Conservation (phyloP, 2,113 vertebrate genomes). For the Labeo rohita region DNA sequence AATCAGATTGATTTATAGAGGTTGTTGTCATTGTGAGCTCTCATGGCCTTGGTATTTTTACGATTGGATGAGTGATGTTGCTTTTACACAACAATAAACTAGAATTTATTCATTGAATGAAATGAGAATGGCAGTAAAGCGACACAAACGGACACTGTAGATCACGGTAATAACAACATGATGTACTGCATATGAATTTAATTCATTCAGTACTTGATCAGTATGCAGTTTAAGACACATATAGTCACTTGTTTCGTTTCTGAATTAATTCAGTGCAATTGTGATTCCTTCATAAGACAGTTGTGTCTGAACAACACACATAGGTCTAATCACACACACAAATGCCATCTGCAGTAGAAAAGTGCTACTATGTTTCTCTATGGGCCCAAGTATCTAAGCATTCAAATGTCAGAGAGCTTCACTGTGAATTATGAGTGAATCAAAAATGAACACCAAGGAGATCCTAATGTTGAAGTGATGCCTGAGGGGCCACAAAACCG, state of each 20-base stretch:
- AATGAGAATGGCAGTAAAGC: too few relatives aligned
- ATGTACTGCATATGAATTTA: too few relatives aligned
- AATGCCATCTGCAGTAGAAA: slow-evolving; percentile 11
- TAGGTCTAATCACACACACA: neutral
- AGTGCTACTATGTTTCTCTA: slow-evolving; percentile 38
- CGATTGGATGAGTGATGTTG: neutral
- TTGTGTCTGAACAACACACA: too few relatives aligned
- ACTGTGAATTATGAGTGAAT: slow-evolving; percentile 55
- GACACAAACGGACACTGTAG: too few relatives aligned
- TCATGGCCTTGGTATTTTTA: neutral
- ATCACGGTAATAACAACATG: too few relatives aligned
- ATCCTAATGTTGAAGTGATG: slow-evolving; percentile 54
- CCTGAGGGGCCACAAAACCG: slow-evolving; percentile 27
- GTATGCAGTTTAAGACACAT: too few relatives aligned
- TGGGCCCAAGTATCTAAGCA: slow-evolving; percentile 52
- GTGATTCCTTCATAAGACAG: too few relatives aligned
- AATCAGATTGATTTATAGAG: neutral
- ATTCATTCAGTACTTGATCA: too few relatives aligned
- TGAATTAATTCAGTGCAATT: too few relatives aligned
- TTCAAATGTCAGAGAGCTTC: slow-evolving; percentile 67
- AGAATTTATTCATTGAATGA: too few relatives aligned
- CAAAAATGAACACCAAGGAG: slow-evolving; percentile 63
- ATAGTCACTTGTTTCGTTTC: too few relatives aligned
- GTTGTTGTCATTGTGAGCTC: neutral
- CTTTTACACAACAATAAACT: neutral